These are phyloP conservation scores for Stichodactyla helianthus DNA, from an alignment of 64 coral and sea anemone genomes.

Conservation along the genomic window DNA sequence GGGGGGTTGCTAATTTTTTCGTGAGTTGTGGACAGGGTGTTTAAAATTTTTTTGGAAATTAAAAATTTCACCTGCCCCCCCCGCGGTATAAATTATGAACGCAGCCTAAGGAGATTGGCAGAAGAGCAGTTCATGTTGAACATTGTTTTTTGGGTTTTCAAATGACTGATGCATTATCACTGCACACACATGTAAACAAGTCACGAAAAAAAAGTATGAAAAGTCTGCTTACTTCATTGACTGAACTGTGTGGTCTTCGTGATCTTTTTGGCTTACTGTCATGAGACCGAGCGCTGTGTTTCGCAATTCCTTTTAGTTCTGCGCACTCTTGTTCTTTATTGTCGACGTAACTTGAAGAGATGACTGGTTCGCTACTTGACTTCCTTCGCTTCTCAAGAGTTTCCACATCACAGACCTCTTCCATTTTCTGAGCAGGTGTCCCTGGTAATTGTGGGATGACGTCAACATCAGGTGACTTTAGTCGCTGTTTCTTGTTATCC, in stretches of 20 bases:
- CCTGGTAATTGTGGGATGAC: constrained; percentile 20
- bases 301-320: background rate
- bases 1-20: too few species aligned
- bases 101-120: too few species aligned
- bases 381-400: background rate
- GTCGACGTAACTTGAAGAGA: background rate
- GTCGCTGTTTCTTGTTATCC: background rate
- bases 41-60: too few species aligned
- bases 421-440: background rate
- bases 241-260: constrained; percentile 8
- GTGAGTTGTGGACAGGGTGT: too few species aligned
- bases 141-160: too few species aligned
- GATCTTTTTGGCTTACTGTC: background rate
- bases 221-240: background rate
- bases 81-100: too few species aligned
- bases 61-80: too few species aligned
- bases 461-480: background rate
- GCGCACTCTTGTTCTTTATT: background rate
- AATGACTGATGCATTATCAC: too few species aligned
- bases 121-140: too few species aligned
- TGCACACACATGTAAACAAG: too few species aligned
- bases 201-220: too few species aligned
- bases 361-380: constrained; percentile 6
- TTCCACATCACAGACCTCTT: background rate
- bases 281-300: background rate